Percentiles rank a stretch among this genome's conserved stretches.
phyloP scores from a whole-genome alignment of 1,140 invertebrate species.

The Drosophila malerkotliana region DNA sequence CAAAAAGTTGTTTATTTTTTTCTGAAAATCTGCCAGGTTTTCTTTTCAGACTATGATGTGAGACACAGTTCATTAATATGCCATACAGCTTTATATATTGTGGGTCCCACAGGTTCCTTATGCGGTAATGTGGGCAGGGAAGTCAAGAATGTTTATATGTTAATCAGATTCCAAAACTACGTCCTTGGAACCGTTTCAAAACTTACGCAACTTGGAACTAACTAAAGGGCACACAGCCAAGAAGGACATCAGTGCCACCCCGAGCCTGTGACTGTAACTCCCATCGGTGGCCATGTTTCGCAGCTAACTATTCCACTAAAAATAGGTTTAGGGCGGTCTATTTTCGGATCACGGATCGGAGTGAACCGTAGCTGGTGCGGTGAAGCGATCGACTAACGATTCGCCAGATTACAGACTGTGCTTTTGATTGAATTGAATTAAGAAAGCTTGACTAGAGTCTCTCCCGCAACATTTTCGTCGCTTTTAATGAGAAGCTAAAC shows the following conservation, averaged over 20 bases:
- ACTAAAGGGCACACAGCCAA: slow-evolving; percentile 43
- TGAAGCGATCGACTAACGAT: slow-evolving; percentile 68
- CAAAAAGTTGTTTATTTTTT: neutral
- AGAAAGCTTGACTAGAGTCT: slow-evolving; percentile 52
- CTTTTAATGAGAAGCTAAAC: slow-evolving; percentile 19
- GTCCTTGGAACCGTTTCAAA: slow-evolving; percentile 9
- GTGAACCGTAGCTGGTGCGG: slow-evolving; percentile 61
- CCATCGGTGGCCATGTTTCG: slow-evolving; percentile 36
- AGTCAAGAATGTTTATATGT: neutral
- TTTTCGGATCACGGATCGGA: neutral
- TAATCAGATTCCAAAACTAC: neutral
- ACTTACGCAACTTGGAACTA: slow-evolving; percentile 67
- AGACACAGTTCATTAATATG: neutral
- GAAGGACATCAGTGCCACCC: slow-evolving; percentile 21
- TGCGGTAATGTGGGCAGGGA: neutral
- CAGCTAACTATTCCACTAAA: slow-evolving; percentile 2
- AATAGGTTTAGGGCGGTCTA: neutral
- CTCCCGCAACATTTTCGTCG: slow-evolving; percentile 34
- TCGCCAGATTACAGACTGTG: slow-evolving; percentile 29
- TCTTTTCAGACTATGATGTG: neutral
- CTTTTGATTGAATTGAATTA: slow-evolving; percentile 81
- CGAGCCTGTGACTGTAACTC: slow-evolving; percentile 5
- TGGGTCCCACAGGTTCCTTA: neutral
- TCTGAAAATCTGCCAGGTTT: neutral
- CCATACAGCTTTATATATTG: neutral